These are phyloP conservation scores for Chionoecetes opilio DNA, from an alignment of 1,140 invertebrate genomes.

Conservation along the genomic window DNA sequence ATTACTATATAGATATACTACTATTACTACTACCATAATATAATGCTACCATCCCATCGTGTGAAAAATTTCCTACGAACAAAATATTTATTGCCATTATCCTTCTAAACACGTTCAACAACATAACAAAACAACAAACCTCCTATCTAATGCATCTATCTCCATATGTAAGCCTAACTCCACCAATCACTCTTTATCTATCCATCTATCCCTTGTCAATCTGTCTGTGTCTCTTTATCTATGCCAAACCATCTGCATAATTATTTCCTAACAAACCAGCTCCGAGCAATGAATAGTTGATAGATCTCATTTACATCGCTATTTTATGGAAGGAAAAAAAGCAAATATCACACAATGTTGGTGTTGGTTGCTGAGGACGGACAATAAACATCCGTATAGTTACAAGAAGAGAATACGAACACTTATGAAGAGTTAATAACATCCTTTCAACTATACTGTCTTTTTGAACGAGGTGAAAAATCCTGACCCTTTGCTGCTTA, in stretches of 20 bases:
- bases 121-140: not conserved
- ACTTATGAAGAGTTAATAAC: too few species aligned
- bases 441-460: too few species aligned
- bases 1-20: too few species aligned
- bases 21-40: too few species aligned
- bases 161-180: not conserved
- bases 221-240: constrained; percentile 20
- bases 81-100: not conserved
- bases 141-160: not conserved
- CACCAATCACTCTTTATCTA: not conserved
- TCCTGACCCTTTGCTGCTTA: too few species aligned
- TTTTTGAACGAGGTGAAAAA: too few species aligned
- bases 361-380: too few species aligned
- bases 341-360: too few species aligned
- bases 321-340: not conserved
- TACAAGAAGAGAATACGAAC: too few species aligned
- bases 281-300: not conserved
- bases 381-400: too few species aligned
- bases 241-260: not conserved
- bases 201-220: constrained; percentile 29
- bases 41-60: too few species aligned
- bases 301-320: not conserved
- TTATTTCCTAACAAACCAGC: not conserved
- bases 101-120: not conserved
- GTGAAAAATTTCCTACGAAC: not conserved